Evolutionary conservation across 1,140 invertebrate species (phyloP).

Genomic region (Parapsyche elsis): DNA sequence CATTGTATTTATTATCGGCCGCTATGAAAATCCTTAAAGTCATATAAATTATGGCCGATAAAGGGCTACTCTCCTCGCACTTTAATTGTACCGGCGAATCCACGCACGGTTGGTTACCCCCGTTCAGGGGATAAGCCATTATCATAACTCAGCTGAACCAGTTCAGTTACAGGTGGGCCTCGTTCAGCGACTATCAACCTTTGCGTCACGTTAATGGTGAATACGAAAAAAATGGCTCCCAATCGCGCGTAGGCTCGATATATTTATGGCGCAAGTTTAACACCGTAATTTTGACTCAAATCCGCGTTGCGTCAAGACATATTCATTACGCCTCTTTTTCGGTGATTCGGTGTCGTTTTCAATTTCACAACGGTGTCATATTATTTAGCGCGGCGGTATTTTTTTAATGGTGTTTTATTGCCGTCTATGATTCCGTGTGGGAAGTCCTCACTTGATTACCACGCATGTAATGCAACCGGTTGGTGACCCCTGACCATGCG

Average conservation of each 20-base stretch:
- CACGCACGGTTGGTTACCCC: background rate
- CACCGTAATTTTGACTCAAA: background rate
- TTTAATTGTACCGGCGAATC: constrained; percentile 7
- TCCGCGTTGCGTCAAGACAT: background rate
- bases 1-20: background rate
- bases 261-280: background rate
- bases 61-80: background rate
- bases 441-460: background rate
- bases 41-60: background rate
- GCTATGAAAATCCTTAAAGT: background rate
- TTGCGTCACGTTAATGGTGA: background rate
- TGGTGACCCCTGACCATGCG: constrained; percentile 1
- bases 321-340: background rate
- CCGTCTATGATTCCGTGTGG: background rate
- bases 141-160: constrained; percentile 1
- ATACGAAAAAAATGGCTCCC: background rate
- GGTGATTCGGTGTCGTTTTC: background rate
- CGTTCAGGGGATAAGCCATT: background rate
- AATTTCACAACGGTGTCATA: background rate
- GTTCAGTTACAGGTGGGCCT: constrained; percentile 5
- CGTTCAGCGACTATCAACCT: background rate
- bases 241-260: background rate
- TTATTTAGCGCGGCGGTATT: background rate
- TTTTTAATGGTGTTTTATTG: background rate
- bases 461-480: background rate